Conservation (phyloP, 1,140 invertebrate species). For the Diachasmimorpha longicaudata region DNA sequence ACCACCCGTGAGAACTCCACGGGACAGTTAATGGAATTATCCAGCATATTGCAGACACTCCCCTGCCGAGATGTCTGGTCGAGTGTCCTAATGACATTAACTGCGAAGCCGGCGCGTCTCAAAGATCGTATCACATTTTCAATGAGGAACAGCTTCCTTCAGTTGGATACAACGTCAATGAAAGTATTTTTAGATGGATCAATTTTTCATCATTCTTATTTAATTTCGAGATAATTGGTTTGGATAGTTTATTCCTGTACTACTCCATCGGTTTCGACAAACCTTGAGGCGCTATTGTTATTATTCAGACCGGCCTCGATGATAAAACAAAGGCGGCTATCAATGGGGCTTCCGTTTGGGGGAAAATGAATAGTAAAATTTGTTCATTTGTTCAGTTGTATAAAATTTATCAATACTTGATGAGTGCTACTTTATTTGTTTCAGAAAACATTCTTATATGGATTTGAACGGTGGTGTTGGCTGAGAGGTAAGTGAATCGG, state of each 20-base stretch:
- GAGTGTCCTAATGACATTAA: not conserved
- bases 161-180: not conserved
- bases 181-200: not conserved
- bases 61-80: not conserved
- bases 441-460: not conserved
- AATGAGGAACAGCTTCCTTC: not conserved
- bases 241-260: not conserved
- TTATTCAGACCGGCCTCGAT: not conserved
- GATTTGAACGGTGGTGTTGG: too few relatives aligned
- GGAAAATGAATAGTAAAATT: not conserved
- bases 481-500: too few relatives aligned
- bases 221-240: not conserved
- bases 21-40: not conserved
- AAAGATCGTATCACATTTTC: not conserved
- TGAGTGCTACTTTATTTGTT: not conserved
- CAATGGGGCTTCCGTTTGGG: not conserved
- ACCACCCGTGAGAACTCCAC: not conserved
- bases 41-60: not conserved
- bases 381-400: not conserved
- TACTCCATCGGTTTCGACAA: too few relatives aligned
- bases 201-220: too few relatives aligned
- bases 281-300: not conserved
- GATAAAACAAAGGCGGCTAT: not conserved
- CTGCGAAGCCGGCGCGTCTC: not conserved
- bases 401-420: not conserved